Conservation (phyloP, 1,140 invertebrate genomes). For the Trichonephila clavata region DNA sequence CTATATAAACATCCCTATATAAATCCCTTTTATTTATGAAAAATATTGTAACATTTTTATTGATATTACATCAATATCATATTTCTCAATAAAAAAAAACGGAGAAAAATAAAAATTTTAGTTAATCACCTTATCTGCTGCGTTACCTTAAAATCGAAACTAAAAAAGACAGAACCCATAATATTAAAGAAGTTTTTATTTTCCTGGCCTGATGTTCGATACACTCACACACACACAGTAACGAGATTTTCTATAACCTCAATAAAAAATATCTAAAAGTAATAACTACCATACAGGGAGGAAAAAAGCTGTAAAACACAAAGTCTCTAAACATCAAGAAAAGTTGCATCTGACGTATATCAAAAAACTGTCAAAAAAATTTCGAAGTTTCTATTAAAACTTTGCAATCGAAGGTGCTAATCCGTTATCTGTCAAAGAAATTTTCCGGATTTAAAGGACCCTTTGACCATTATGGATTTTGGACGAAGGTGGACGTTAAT, state of each 20-base stretch:
- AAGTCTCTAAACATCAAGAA: slow-evolving; percentile 28
- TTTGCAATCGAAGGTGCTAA: slow-evolving; percentile 67
- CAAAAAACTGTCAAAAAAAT: slow-evolving; percentile 76
- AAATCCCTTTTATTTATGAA: no score
- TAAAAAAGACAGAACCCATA: no score
- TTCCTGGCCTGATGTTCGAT: no score
- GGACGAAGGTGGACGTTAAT: slow-evolving; percentile 29
- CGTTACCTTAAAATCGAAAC: no score
- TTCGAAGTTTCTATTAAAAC: slow-evolving; percentile 65
- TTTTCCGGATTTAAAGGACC: slow-evolving; percentile 71
- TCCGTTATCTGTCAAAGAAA: slow-evolving; percentile 74
- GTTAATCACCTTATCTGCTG: no score
- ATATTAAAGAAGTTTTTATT: no score
- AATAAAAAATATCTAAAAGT: not conserved
- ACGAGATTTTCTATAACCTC: not conserved
- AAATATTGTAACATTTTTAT: no score
- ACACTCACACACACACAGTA: no score
- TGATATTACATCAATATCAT: no score
- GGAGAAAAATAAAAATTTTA: no score
- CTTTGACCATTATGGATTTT: slow-evolving; percentile 36
- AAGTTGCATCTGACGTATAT: slow-evolving; percentile 63
- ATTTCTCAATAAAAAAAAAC: no score
- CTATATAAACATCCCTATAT: no score
- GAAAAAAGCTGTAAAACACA: slow-evolving; percentile 48
- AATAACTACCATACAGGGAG: not conserved